Percentiles rank a stretch among this genome's conserved stretches.
These are phyloP conservation scores for Harpagoxenus sublaevis DNA, from an alignment of 2,888 invertebrate species.

Conservation along the genomic window DNA sequence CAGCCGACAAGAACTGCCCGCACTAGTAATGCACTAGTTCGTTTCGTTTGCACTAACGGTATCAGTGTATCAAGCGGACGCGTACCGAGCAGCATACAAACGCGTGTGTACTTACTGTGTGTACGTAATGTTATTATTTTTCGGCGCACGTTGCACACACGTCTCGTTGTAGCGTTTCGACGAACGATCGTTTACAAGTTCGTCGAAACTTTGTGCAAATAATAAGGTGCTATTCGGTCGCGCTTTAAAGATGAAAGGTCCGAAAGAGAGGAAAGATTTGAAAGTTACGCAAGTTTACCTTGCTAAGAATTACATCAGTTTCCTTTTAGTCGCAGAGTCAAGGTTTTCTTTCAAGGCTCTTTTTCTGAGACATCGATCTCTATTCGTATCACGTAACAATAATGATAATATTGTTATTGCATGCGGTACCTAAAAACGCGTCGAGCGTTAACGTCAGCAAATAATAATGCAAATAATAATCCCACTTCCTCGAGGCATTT, in stretches of 20 bases:
- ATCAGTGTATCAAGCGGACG: not conserved
- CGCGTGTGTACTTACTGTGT: not conserved
- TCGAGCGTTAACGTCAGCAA: not conserved
- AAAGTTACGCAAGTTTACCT: not conserved
- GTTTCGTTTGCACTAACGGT: not conserved
- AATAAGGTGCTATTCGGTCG: not conserved
- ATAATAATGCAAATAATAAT: constrained; percentile 18
- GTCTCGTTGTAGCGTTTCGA: not conserved
- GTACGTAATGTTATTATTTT: not conserved
- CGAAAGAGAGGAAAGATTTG: not conserved
- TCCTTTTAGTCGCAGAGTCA: not conserved
- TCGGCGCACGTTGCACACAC: not conserved
- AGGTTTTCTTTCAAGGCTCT: not conserved
- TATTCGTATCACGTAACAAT: not conserved
- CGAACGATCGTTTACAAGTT: not conserved
- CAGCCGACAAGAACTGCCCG: not conserved
- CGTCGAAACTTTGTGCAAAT: not conserved
- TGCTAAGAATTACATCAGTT: not conserved
- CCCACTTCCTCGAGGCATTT: not conserved
- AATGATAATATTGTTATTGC: not conserved
- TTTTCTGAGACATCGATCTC: not conserved
- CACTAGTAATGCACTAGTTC: not conserved
- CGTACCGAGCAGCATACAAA: not conserved
- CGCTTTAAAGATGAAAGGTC: not conserved
- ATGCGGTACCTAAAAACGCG: not conserved